These are phyloP conservation scores for Enteromius mattozi DNA, from an alignment of 2,797 vertebrate genomes.

Conservation along the genomic window DNA sequence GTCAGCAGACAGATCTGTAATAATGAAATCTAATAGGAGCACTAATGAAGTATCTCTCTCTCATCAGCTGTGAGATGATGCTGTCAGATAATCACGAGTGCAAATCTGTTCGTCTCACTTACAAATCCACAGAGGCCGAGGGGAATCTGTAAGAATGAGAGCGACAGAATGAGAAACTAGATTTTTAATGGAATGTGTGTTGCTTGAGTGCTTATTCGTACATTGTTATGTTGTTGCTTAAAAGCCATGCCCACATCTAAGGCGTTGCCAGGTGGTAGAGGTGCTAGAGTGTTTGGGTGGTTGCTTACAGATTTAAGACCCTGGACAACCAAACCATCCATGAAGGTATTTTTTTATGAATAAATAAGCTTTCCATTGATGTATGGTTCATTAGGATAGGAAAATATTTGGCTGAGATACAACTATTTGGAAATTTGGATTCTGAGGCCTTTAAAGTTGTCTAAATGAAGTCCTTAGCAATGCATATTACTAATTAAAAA, in stretches of 20 bases:
- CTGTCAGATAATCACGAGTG: conserved; percentile 43
- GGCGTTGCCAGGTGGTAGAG: neutral
- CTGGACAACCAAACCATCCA: too few species aligned
- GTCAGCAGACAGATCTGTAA: conserved; percentile 49
- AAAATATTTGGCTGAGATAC: too few species aligned
- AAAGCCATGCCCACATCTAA: neutral
- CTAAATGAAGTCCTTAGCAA: too few species aligned
- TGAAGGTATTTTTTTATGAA: too few species aligned
- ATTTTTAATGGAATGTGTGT: neutral
- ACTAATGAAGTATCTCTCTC: conserved; percentile 61
- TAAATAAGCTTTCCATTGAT: too few species aligned
- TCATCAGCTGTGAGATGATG: conserved; percentile 60
- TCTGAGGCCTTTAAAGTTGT: too few species aligned
- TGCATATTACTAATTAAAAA: too few species aligned
- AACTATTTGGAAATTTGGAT: too few species aligned
- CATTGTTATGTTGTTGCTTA: neutral
- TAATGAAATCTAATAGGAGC: conserved; percentile 57
- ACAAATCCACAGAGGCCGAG: conserved; percentile 39
- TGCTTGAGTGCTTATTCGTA: neutral
- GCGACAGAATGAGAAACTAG: neutral
- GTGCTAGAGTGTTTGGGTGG: neutral
- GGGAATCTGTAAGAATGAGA: conserved; percentile 17
- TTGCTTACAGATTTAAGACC: neutral
- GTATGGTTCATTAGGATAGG: too few species aligned
- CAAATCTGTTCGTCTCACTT: conserved; percentile 54